Percentiles rank a stretch among this genome's conserved stretches.
phyloP scores from a whole-genome alignment of 1,140 invertebrate genomes.

The Drosophila novamexicana region DNA sequence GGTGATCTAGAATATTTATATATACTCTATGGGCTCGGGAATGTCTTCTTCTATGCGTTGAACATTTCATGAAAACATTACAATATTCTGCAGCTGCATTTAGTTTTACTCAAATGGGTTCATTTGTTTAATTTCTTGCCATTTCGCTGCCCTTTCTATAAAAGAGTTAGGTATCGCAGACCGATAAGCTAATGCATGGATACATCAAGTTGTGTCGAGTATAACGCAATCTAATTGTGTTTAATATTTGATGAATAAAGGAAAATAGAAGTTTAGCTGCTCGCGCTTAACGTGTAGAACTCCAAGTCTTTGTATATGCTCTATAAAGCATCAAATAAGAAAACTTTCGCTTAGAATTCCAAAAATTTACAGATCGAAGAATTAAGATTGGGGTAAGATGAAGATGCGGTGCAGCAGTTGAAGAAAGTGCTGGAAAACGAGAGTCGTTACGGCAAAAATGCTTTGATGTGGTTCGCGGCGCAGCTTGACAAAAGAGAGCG shows the following conservation, averaged over 20 bases:
- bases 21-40: too few species aligned
- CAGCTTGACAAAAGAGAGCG: conserved; percentile 3
- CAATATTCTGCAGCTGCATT: too few species aligned
- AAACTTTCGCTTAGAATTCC: conserved; percentile 36
- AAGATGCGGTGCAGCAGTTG: conserved; percentile 9
- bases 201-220: too few species aligned
- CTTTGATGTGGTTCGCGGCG: conserved; percentile 43
- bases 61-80: too few species aligned
- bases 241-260: not conserved
- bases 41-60: too few species aligned
- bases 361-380: conserved; percentile 34
- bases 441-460: conserved; percentile 41
- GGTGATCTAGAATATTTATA: too few species aligned
- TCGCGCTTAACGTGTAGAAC: not conserved
- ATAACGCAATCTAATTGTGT: too few species aligned
- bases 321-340: not conserved
- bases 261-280: not conserved
- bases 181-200: too few species aligned
- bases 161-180: not conserved
- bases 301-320: not conserved
- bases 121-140: too few species aligned
- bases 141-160: not conserved
- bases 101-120: too few species aligned
- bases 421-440: conserved; percentile 67
- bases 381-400: conserved; percentile 22